Base-by-base conservation (phyloP, 2,797 vertebrate species). In the Todus mexicanus region DNA sequence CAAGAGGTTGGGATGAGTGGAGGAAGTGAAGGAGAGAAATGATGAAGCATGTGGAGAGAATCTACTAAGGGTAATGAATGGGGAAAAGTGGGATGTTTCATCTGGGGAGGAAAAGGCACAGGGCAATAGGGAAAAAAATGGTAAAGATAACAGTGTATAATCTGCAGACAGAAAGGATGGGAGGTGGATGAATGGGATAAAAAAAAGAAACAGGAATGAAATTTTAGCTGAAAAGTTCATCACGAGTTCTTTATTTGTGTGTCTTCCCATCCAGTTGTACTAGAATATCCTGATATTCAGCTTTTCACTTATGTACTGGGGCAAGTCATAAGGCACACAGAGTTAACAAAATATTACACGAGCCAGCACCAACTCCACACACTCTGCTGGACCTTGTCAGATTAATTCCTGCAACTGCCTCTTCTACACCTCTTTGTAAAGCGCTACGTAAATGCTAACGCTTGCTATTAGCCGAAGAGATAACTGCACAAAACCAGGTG, bases 61-160 rank as follows among this genome's bases (percentile, higher is more conserved):
- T 42, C 45, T 84, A 35, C 31, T 29, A 86, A 84, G 65, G 50
- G 64, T 73, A 79, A 47, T 57, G 80, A 91, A 18, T 63, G 51
- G 72, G 75, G 83, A 85, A 90, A 89, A 91, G 82, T 80, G 27
- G 54, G 63, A 91, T 92, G 50, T 75, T 95, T 77, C 75, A 80
- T 56, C 72, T 74, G 63, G 82, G 76, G 74, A 80, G 66, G 53
- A 91, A 75, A 91, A 91, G 72, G 61, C 57, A 83, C 22, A 40
- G 38, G 57, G 40, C 31, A 91, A 57, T 0, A 11, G 37, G 40
- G 31, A 33, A 17, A 80, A 68, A 68, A 40, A 38, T 33, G 63
- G 71, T 29, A 61, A 69, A 89, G n/a, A 84, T 56, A 74, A 47
- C 15, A 15, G 19, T 13, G 13, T 37, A 40, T 33, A 84, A 84